Base-by-base conservation (phyloP, 35 echinoderm and acorn worm genomes). In the Stichopus chloronotus region DNA sequence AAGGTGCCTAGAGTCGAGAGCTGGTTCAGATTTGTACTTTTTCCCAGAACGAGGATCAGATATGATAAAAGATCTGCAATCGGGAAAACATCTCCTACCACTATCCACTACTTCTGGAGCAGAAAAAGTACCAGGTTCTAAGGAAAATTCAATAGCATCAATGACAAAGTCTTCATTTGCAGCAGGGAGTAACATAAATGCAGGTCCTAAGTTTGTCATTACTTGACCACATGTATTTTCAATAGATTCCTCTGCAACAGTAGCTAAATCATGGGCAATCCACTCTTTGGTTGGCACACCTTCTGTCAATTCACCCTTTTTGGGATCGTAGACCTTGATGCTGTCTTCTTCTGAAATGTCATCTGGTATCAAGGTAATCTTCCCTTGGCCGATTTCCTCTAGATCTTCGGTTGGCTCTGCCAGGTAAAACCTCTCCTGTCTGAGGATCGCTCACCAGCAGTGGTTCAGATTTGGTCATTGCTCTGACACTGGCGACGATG, bases 211-310 rank as follows among this genome's bases (percentile, higher is more conserved):
- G 11, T 88, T 43, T n/a, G 86, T 88, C 5, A 88, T 19, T 8
- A 88, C 8, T 58, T 88, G 86, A 11, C 57, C 21, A 22, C 5
- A 24, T 11, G 21, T 12, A 11, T 30, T 53, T 22, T 17, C 12
- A 0, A 17, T 80, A 30, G 78, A 21, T 80, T 80, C 78, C 22
- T 12, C 13, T 17, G 22, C 21, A 21, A 80, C 78, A 80, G 52
- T 17, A 17, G 78, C 12, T 5, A 21, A 21, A 22, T 72, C 22
- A 17, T 71, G 57, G 58, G 22, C 87, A 74, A 89, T 69, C 87
- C 87, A 89, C 24, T 89, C 87, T n/a, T 63, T 89, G 65, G 87
- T 89, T 89, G 86, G 86, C n/a, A 88, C 86, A 69, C 86, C 86
- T 52, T 25, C 86, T 88, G 58, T 88, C 9, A 88, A 58, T 88